Percentiles rank a stretch among this genome's conserved stretches.
phyloP scores from a whole-genome alignment of 2,113 vertebrate species.

The Paradoxurus hermaphroditus region DNA sequence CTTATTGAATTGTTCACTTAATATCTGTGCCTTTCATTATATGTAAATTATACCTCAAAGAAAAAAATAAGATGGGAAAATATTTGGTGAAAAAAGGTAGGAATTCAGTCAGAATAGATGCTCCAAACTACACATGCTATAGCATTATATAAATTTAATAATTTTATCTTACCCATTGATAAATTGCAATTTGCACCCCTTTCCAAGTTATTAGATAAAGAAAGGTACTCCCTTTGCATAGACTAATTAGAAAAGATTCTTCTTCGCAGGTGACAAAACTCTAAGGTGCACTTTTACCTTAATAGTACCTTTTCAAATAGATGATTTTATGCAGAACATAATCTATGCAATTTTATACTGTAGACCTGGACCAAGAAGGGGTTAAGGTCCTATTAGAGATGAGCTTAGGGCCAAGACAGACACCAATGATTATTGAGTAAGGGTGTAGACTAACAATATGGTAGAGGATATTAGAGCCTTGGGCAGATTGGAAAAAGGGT shows the following conservation, averaged over 20 bases:
- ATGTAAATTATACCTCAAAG: not conserved
- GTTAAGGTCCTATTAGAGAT: not conserved
- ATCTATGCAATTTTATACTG: not conserved
- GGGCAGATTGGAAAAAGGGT: not conserved
- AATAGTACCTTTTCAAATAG: not conserved
- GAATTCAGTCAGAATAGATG: not conserved
- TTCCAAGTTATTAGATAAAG: not conserved
- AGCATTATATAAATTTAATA: not conserved
- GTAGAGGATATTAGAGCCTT: not conserved
- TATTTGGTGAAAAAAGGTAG: not conserved
- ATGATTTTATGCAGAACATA: not conserved
- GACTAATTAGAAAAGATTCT: not conserved
- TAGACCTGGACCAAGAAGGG: not conserved
- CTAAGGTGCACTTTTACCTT: not conserved
- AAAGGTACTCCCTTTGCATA: not conserved
- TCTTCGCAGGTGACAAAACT: not conserved
- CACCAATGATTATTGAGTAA: not conserved
- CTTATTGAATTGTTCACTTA: not conserved
- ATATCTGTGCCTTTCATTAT: not conserved
- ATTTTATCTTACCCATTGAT: not conserved
- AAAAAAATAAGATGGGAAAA: not conserved
- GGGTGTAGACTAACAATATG: not conserved
- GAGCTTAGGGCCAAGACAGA: not conserved
- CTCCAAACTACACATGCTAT: not conserved
- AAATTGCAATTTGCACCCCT: not conserved